Percentiles rank a stretch among this genome's conserved stretches.
phyloP scores from a whole-genome alignment of 2,888 invertebrate genomes.

The Venustoraphidia nigricollis region DNA sequence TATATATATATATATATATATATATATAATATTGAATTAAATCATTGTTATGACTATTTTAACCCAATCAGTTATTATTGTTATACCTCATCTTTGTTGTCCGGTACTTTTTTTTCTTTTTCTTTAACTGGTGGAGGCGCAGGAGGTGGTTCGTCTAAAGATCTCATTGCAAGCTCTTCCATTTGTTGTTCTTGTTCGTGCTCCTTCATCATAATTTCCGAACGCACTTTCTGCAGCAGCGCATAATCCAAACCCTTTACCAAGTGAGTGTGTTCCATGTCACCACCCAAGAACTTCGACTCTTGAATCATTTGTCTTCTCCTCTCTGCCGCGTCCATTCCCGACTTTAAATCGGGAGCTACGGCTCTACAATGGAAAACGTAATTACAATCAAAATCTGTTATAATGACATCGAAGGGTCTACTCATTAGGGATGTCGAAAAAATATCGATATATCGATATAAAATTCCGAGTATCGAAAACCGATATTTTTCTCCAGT shows the following conservation, averaged over 20 bases:
- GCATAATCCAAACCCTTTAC: slow-evolving; percentile 95
- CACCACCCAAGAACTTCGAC: slow-evolving; percentile 99
- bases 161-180: slow-evolving; percentile 51
- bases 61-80: no score
- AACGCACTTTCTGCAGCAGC: slow-evolving; percentile 79
- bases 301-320: slow-evolving; percentile 91
- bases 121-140: slow-evolving; percentile 16
- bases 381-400: no score
- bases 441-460: no score
- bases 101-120: slow-evolving; percentile 24
- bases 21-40: no score
- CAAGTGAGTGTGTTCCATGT: slow-evolving; percentile 99
- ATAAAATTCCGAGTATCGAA: no score
- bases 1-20: no score
- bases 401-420: no score
- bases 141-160: slow-evolving; percentile 26
- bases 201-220: slow-evolving; percentile 73
- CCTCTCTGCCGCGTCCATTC: slow-evolving; percentile 87
- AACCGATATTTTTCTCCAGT: no score
- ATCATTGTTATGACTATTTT: no score
- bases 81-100: slow-evolving; percentile 32
- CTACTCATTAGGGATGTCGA: no score
- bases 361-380: slow-evolving; percentile 60
- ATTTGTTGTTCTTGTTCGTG: slow-evolving; percentile 70
- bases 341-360: slow-evolving; percentile 89